Evolutionary conservation across 2,888 invertebrate genomes (phyloP).

Genomic region (Apantesis nais): DNA sequence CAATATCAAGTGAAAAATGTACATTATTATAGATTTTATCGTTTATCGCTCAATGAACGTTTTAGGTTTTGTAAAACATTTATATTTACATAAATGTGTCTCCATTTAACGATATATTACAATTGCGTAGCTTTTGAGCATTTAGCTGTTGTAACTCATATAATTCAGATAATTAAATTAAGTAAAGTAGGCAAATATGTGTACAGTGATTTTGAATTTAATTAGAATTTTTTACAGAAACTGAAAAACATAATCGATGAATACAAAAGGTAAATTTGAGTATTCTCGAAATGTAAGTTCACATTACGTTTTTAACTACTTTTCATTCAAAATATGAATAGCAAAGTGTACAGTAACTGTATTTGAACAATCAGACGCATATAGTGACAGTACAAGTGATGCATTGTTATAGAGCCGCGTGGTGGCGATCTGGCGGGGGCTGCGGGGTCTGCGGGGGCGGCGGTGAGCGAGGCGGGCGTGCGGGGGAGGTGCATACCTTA

Average conservation of each 20-base stretch:
- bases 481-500: slow-evolving; percentile 87
- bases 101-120: neutral
- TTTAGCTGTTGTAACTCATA: neutral
- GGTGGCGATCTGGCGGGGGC: slow-evolving; percentile 53
- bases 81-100: neutral
- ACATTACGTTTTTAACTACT: neutral
- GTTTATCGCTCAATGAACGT: too few species aligned
- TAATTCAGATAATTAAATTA: neutral
- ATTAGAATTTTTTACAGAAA: neutral
- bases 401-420: slow-evolving; percentile 66
- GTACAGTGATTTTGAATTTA: neutral
- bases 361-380: slow-evolving; percentile 41
- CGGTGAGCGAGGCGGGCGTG: slow-evolving; percentile 74
- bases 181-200: too few species aligned
- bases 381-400: slow-evolving; percentile 50
- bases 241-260: neutral
- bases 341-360: neutral
- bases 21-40: too few species aligned
- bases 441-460: slow-evolving; percentile 58
- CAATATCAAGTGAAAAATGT: too few species aligned
- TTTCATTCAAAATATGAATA: neutral
- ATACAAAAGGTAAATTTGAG: too few species aligned
- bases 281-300: neutral
- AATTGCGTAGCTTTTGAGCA: neutral
- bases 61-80: too few species aligned